Conservation (phyloP, 2,797 vertebrate species). For the Spondyliosoma cantharus region DNA sequence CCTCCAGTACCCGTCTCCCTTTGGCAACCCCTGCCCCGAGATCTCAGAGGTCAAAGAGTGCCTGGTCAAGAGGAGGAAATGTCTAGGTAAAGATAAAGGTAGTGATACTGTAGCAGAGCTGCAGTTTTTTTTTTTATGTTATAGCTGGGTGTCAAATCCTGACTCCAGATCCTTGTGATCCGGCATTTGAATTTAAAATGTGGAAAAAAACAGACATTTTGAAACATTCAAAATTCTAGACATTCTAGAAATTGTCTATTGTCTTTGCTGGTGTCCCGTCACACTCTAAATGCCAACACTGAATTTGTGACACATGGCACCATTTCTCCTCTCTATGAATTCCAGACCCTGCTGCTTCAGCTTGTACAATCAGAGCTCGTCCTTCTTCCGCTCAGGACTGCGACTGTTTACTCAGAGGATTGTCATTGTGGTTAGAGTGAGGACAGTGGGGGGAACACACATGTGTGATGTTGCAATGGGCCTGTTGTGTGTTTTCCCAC, state of each 20-base stretch:
- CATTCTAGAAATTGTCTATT: conserved; percentile 7
- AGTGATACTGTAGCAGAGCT: neutral
- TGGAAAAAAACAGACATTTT: too few relatives aligned
- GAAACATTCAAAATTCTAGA: too few relatives aligned
- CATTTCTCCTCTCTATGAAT: conserved; percentile 71
- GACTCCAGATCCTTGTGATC: neutral
- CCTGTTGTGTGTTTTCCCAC: conserved; percentile 70
- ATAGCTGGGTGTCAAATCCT: neutral
- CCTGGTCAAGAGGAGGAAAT: conserved; percentile 92
- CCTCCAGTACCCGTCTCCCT: conserved; percentile 88
- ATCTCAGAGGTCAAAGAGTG: conserved; percentile 92
- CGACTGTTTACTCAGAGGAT: conserved; percentile 79
- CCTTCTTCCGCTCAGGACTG: conserved; percentile 77
- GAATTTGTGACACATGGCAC: conserved; percentile 68
- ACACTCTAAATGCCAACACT: conserved; percentile 36
- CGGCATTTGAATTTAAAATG: neutral
- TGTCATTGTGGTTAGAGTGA: conserved; percentile 77
- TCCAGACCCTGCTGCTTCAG: conserved; percentile 72
- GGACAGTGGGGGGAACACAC: conserved; percentile 71
- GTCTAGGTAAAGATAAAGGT: conserved; percentile 86
- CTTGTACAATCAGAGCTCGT: conserved; percentile 77
- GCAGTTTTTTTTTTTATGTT: conserved; percentile 1
- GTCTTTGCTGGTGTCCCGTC: conserved; percentile 43
- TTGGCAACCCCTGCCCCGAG: conserved; percentile 89
- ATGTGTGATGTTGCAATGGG: conserved; percentile 79